These are phyloP conservation scores for Hyperoplus immaculatus DNA, from an alignment of 2,797 vertebrate genomes.

Conservation along the genomic window DNA sequence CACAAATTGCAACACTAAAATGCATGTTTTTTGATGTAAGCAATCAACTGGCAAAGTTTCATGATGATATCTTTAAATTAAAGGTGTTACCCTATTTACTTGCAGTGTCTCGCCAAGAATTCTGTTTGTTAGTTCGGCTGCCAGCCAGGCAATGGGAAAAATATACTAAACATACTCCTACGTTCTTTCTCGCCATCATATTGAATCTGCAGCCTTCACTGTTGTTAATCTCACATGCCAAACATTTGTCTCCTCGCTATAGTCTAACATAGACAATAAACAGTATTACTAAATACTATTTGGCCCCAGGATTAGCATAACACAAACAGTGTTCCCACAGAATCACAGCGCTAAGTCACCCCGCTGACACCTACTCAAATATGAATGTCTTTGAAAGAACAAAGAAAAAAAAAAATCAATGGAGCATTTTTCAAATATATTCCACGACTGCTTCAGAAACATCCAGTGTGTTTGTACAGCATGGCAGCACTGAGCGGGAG, in stretches of 20 bases:
- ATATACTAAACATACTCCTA: constrained; percentile 3
- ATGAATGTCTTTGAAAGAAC: constrained; percentile 57
- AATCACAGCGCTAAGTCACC: constrained; percentile 60
- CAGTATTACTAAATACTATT: constrained; percentile 40
- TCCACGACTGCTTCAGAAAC: constrained; percentile 50
- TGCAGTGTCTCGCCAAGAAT: no score
- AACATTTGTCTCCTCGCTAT: constrained; percentile 23
- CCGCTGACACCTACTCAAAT: constrained; percentile 60
- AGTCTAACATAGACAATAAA: constrained; percentile 45
- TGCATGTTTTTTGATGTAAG: no score
- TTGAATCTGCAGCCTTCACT: constrained; percentile 6
- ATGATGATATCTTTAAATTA: no score
- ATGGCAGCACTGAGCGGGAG: constrained; percentile 31
- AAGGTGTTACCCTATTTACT: no score
- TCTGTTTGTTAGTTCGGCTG: neutral
- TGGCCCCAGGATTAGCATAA: constrained; percentile 46
- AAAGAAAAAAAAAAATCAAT: constrained; percentile 38
- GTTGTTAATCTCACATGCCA: constrained; percentile 15
- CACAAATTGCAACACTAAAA: no score
- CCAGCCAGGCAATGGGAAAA: constrained; percentile 7
- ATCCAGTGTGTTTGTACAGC: constrained; percentile 55
- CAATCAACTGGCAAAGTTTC: no score
- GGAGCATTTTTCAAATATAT: constrained; percentile 61
- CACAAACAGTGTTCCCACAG: constrained; percentile 57
- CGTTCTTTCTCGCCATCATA: constrained; percentile 19